Base-by-base conservation (phyloP, 2,888 invertebrate genomes). In the Linnaemya vulpina region DNA sequence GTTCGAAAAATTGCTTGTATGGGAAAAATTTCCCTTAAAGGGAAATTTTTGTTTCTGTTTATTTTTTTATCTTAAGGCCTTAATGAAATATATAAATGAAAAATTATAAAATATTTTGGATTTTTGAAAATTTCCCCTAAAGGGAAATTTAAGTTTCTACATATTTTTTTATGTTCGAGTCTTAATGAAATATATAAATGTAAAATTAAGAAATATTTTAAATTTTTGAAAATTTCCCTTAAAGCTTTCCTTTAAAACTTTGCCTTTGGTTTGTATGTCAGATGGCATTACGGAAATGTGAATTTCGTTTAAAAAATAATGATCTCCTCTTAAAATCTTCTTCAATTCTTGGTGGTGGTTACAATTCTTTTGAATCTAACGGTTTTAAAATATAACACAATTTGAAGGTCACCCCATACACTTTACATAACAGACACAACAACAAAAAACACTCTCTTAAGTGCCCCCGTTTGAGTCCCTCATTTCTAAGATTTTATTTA, bases 401-500 rank as follows among this genome's bases (percentile, higher is more conserved):
- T 25, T 53, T 25, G 35, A 38, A 22, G 43, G 11, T 40, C 20
- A 58, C 11, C 43, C 15, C 10, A 5, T 15, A 55, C 2, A 55
- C 55, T 10, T 38, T 13, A 63, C 40, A 63, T 22, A 43, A 25
- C 1, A 63, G 4, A 63, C 43, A 40, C 10, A 8, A 43, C 55
- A 43, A 25, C 22, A 53, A 55, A 11, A 4, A 17, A 9, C 43
- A 43, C 22, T 25, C 20, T n/a, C 35, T 58, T 11, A 62, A 43
- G 60, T 49, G 35, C 20, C 46, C 46, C 17, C 22, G 49, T 73
- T 46, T 17, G 30, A 46, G 30, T 73, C 20, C 49, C 35, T n/a
- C 11, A 15, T 62, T 38, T 51, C 9, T 51, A 22, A 20, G 22
- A 74, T 4, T n/a, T n/a, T 63, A 55, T 79, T 74, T 67, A 11